Base-by-base conservation (phyloP, 2,888 invertebrate genomes). In the Listrodromus nycthemerus region DNA sequence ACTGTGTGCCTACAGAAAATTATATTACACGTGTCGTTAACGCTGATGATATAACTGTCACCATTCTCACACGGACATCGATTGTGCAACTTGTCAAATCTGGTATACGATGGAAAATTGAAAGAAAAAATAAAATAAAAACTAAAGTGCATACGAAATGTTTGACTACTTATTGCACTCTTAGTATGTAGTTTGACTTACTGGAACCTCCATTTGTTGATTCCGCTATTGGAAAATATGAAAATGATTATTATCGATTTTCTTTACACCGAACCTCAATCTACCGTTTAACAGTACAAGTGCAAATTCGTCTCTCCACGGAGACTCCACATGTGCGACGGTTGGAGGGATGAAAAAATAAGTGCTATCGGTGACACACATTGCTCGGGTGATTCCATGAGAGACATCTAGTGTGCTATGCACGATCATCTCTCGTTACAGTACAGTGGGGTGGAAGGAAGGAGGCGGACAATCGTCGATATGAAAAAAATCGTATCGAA, bases 181-280 rank as follows among this genome's bases (percentile, higher is more conserved):
- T 91, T 92, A 92, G 82, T 89, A 92, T 81, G 73, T 91, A 86
- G 88, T 90, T 89, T 88, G 86, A 95, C 95, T 95, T 95, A 95
- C 95, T 95, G 93, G 95, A 94, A 94, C 95, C 95, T 95, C 96
- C 96, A 95, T 95, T 96, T 92, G 96, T 94, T 90, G 96, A 96
- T 95, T 96, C 96, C 95, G 96, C 96, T 96, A 95, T 94, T 93
- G 93, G 87, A 94, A 94, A 92, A 92, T 86, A 86, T 87, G 80
- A 75, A 83, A 93, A 89, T 84, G 93, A 94, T 95, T 95, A 94
- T 94, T 90, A 86, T 87, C 70, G 79, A 63, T 80, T 87, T 65
- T 81, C 78, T 74, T 63, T 16, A 70, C 45, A 48, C 63, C 69
- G 41, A 21, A 21, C 65, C 73, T 65, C 73, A 67, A 83, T 69